Conservation (phyloP, 2,113 vertebrate species). For the Corythoichthys haematopterus region DNA sequence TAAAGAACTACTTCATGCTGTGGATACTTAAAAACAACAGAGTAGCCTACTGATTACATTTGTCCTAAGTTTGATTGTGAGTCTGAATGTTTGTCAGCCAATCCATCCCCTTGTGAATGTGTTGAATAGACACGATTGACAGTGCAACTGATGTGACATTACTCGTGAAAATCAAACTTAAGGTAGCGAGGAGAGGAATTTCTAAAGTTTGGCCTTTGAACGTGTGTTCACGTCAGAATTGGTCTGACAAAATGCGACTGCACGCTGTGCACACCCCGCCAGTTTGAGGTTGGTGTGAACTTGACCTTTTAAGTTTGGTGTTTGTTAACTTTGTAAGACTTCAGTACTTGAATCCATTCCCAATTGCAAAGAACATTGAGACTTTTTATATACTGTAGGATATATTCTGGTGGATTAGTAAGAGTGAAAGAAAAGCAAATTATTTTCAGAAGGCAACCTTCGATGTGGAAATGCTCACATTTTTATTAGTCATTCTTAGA, state of each 20-base stretch:
- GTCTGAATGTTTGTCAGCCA: too few species aligned
- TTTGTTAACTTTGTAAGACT: constrained; percentile 9
- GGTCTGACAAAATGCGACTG: neutral
- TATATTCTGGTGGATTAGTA: constrained; percentile 22
- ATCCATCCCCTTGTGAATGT: neutral
- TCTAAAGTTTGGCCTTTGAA: neutral
- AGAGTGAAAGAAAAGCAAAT: constrained; percentile 8
- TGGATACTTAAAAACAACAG: too few species aligned
- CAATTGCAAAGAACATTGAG: constrained; percentile 4
- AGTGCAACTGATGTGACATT: neutral
- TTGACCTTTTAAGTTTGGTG: constrained; percentile 1
- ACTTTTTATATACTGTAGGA: constrained; percentile 1
- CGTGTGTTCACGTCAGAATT: neutral
- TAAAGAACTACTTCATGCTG: too few species aligned
- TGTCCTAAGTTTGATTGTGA: too few species aligned
- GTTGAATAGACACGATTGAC: neutral
- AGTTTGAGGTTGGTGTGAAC: neutral
- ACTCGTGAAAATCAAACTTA: neutral
- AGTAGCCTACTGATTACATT: too few species aligned
- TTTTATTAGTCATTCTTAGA: constrained; percentile 11
- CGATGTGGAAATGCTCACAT: constrained; percentile 1
- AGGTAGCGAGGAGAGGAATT: neutral
- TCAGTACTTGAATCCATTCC: neutral
- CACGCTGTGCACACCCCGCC: neutral
- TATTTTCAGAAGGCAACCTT: constrained; percentile 24